A percentile compares a stretch with the other conserved stretches of the same genome.
phyloP scores from a whole-genome alignment of 2,888 invertebrate species.

The Dryomyza anilis region DNA sequence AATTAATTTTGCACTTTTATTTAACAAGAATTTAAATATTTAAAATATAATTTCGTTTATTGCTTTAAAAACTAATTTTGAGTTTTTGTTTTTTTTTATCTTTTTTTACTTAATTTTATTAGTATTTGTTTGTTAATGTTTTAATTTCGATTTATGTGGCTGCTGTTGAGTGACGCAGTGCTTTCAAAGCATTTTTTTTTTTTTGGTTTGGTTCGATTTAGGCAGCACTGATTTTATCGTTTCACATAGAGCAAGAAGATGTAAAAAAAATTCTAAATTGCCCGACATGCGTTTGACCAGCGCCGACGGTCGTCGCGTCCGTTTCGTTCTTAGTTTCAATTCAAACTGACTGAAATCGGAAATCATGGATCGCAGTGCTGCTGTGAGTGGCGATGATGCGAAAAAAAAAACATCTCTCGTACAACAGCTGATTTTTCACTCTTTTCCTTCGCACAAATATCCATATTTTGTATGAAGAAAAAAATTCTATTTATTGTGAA shows the following conservation, averaged over 20 bases:
- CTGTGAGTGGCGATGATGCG: slow-evolving; percentile 28
- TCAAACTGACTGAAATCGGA: slow-evolving; percentile 45
- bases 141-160: no score
- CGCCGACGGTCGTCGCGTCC: slow-evolving; percentile 29
- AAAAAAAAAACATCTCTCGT: slow-evolving; percentile 8
- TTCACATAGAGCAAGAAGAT: no score
- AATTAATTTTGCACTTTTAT: no score
- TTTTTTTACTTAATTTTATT: slow-evolving; percentile 16
- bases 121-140: no score
- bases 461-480: background rate
- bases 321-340: slow-evolving; percentile 48
- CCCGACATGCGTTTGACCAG: no score
- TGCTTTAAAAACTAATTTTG: no score
- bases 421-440: slow-evolving; percentile 11
- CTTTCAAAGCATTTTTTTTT: background rate
- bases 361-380: background rate
- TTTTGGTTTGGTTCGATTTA: slow-evolving; percentile 11
- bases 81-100: slow-evolving; percentile 9
- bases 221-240: slow-evolving; percentile 29
- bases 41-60: no score
- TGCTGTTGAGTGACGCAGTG: no score
- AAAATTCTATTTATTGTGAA: background rate
- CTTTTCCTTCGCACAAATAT: no score
- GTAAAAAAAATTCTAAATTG: no score
- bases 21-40: no score